These are phyloP conservation scores for Tragelaphus imberbis DNA, from an alignment of 2,113 vertebrate species.

Conservation along the genomic window DNA sequence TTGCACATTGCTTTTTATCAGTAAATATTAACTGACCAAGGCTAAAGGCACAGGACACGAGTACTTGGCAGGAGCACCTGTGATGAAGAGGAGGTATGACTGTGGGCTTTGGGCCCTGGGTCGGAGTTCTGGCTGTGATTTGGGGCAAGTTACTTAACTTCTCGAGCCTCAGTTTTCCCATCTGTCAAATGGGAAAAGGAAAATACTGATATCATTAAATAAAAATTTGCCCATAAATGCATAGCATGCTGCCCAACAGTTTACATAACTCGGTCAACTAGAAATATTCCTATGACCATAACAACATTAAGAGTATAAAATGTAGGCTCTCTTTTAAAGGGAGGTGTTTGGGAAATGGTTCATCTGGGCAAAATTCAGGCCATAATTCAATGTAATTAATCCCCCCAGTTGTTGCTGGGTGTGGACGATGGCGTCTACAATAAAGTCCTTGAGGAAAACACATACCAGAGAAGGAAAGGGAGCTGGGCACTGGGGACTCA, in stretches of 20 bases:
- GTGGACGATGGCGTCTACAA: neutral
- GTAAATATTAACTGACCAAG: neutral
- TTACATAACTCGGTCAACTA: neutral
- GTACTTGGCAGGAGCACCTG: neutral
- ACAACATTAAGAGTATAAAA: neutral
- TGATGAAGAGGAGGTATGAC: neutral
- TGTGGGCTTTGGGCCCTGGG: neutral
- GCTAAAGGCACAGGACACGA: neutral
- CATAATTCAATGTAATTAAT: neutral
- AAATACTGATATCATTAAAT: neutral
- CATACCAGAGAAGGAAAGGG: neutral
- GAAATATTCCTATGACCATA: neutral
- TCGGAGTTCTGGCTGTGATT: neutral
- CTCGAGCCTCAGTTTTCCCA: neutral
- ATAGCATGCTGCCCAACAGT: neutral
- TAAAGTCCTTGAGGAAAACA: neutral
- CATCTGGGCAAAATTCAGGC: neutral
- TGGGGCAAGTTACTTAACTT: neutral
- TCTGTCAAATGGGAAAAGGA: neutral
- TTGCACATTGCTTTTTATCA: neutral
- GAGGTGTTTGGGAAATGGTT: neutral
- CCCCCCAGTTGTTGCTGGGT: neutral
- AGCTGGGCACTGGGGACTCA: neutral
- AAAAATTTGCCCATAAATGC: neutral
- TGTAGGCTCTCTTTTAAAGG: neutral